Conservation (phyloP, 2,888 invertebrate genomes). For the Parnassius apollo region DNA sequence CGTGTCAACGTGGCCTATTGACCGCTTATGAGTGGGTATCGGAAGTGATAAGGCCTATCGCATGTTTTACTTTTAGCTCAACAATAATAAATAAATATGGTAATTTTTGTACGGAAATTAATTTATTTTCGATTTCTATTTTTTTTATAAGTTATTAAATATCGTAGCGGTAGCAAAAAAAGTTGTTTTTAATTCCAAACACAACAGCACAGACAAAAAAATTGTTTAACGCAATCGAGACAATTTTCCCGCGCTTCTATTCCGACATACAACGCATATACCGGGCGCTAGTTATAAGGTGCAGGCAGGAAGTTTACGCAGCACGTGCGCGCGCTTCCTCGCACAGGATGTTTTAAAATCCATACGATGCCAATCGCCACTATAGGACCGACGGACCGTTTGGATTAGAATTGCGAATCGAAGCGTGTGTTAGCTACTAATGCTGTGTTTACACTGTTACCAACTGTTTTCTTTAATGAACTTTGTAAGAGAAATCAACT, state of each 20-base stretch:
- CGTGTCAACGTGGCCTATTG: too few relatives aligned
- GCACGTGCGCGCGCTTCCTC: conserved; percentile 72
- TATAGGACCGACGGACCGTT: conserved; percentile 22
- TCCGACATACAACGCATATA: conserved; percentile 9
- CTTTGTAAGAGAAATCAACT: too few relatives aligned
- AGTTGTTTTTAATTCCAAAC: background rate
- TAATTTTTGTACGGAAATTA: too few relatives aligned
- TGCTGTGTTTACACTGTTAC: conserved; percentile 21
- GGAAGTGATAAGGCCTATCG: too few relatives aligned
- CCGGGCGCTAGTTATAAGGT: conserved; percentile 29
- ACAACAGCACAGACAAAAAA: conserved; percentile 11
- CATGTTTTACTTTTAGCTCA: too few relatives aligned
- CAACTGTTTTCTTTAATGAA: conserved; percentile 15
- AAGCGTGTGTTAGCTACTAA: conserved; percentile 19
- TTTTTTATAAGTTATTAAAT: too few relatives aligned
- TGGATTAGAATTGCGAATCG: conserved; percentile 22
- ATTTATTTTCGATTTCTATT: too few relatives aligned
- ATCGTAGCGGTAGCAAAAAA: too few relatives aligned
- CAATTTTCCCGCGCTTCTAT: conserved; percentile 19
- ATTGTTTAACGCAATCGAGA: conserved; percentile 4
- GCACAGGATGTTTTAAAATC: conserved; percentile 78
- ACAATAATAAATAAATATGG: too few relatives aligned
- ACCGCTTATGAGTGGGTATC: too few relatives aligned
- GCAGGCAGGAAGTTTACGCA: conserved; percentile 66
- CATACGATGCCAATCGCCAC: conserved; percentile 48